phyloP scores from a whole-genome alignment of 1,140 invertebrate species.

The Trigoniulus corallinus region DNA sequence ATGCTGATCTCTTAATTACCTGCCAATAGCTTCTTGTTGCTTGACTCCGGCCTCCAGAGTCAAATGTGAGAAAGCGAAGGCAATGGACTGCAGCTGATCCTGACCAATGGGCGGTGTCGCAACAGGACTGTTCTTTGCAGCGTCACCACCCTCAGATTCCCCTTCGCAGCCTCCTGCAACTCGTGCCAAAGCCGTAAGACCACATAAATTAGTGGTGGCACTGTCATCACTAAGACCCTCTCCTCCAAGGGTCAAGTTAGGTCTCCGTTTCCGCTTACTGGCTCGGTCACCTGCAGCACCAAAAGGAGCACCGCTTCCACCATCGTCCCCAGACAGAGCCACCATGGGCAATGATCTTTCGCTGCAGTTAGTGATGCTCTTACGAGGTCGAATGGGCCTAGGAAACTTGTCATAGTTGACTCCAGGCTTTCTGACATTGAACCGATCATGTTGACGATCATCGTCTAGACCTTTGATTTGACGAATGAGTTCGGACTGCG shows the following conservation, averaged over 20 bases:
- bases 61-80: not conserved
- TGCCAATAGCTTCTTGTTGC: too few species aligned
- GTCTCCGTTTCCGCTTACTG: not conserved
- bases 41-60: not conserved
- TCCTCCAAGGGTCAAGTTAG: not conserved
- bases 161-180: not conserved
- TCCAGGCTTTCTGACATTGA: conserved; percentile 18
- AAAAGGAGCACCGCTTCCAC: not conserved
- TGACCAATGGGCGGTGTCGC: not conserved
- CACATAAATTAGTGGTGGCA: not conserved
- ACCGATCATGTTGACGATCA: conserved; percentile 18
- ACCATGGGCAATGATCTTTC: not conserved
- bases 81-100: not conserved
- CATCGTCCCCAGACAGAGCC: not conserved
- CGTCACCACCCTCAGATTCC: not conserved
- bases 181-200: not conserved
- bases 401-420: conserved; percentile 21
- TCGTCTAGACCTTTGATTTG: conserved; percentile 7
- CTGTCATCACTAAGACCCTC: not conserved
- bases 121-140: not conserved
- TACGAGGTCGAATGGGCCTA: conserved; percentile 2
- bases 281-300: not conserved
- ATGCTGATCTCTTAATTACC: too few species aligned
- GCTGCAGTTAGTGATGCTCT: not conserved
- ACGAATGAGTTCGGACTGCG: not conserved